Conservation (phyloP, 2,888 invertebrate species). For the Euzetes globulus region DNA sequence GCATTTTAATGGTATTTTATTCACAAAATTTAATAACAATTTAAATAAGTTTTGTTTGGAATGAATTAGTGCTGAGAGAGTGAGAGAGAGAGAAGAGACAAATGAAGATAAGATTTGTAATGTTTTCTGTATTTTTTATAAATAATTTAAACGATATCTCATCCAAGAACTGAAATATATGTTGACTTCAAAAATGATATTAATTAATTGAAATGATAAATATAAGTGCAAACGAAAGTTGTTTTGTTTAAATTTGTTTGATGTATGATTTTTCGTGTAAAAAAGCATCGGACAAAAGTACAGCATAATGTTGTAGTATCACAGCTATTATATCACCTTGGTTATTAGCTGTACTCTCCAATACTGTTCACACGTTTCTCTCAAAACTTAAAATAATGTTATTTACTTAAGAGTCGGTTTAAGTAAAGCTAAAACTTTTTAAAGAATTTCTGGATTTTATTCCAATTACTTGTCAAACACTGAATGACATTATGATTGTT, state of each 20-base stretch:
- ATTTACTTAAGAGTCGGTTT: background rate
- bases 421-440: conserved; percentile 19
- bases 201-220: no score
- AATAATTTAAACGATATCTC: background rate
- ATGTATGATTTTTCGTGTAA: background rate
- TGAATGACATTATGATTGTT: conserved; percentile 3
- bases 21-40: conserved; percentile 1
- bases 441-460: background rate
- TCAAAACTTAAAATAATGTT: background rate
- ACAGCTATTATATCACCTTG: conserved; percentile 26
- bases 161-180: background rate
- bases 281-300: background rate
- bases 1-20: background rate
- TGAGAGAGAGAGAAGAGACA: background rate
- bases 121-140: background rate
- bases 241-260: background rate
- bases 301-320: conserved; percentile 31
- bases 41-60: conserved; percentile 14
- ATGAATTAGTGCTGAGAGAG: conserved; percentile 6
- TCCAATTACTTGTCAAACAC: conserved; percentile 2
- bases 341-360: conserved; percentile 24
- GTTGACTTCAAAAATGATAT: background rate
- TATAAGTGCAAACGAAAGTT: background rate
- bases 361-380: conserved; percentile 1
- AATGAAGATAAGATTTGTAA: background rate